Evolutionary conservation across 2,888 invertebrate genomes (phyloP).

Genomic region (Lottia scabra): DNA sequence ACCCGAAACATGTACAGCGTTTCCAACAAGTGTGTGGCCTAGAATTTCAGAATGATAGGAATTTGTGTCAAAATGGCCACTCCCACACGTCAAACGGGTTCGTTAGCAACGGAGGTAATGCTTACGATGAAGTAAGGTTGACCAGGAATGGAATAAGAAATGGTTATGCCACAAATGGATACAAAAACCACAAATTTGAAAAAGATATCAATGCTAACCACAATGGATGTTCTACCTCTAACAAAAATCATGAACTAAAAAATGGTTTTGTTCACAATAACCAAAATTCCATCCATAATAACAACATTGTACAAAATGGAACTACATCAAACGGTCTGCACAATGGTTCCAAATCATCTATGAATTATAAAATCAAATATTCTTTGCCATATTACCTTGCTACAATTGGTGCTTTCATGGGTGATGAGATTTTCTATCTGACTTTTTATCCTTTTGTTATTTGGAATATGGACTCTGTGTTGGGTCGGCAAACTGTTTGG

Average conservation of each 20-base stretch:
- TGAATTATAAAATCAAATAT: conserved; percentile 31
- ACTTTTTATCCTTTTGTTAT: conserved; percentile 47
- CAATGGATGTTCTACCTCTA: background rate
- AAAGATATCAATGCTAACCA: background rate
- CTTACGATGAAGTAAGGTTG: conserved; percentile 9
- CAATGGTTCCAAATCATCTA: conserved; percentile 11
- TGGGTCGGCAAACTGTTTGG: conserved; percentile 41
- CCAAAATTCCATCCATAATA: background rate
- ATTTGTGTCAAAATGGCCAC: background rate
- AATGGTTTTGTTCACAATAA: too few relatives aligned
- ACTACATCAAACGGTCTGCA: background rate
- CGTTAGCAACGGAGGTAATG: background rate
- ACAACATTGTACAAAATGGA: background rate
- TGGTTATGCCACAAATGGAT: background rate
- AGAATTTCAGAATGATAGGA: background rate
- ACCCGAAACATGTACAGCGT: conserved; percentile 5
- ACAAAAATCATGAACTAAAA: background rate
- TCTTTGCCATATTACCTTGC: conserved; percentile 43
- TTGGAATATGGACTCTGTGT: conserved; percentile 51
- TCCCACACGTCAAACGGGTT: background rate
- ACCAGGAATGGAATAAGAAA: conserved; percentile 9
- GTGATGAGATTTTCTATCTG: conserved; percentile 53
- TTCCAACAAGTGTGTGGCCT: conserved; percentile 16
- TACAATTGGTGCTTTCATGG: conserved; percentile 47
- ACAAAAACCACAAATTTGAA: background rate